Conservation (phyloP, 2,113 vertebrate species). For the Rutilus rutilus region DNA sequence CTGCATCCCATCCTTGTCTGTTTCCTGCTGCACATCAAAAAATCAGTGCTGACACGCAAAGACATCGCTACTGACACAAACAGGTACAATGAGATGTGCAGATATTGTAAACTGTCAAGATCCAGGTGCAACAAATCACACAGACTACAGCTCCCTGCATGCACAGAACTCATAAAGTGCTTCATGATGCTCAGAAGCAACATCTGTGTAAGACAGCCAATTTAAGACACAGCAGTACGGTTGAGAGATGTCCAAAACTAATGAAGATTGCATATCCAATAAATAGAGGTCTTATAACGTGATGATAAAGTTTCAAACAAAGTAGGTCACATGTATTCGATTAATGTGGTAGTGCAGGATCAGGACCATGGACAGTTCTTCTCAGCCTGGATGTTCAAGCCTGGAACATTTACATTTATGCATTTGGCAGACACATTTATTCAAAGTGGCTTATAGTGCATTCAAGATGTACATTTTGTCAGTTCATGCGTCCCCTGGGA, state of each 20-base stretch:
- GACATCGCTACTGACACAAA: background rate
- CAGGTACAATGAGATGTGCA: conserved; percentile 16
- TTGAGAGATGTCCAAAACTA: conserved; percentile 10
- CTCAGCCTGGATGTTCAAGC: background rate
- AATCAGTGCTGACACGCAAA: conserved; percentile 14
- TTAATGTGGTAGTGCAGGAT: background rate
- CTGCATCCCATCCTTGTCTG: conserved; percentile 17
- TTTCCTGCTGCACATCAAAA: conserved; percentile 24
- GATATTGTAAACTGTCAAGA: conserved; percentile 41
- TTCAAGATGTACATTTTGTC: background rate
- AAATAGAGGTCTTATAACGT: background rate
- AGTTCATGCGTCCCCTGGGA: background rate
- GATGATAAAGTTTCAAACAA: conserved; percentile 12
- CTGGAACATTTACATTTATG: background rate
- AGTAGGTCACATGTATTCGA: conserved; percentile 17
- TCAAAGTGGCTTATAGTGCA: background rate
- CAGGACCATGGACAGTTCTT: conserved; percentile 28
- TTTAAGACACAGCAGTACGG: conserved; percentile 28
- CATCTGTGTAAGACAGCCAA: conserved; percentile 30
- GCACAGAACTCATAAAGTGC: conserved; percentile 22
- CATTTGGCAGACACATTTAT: background rate
- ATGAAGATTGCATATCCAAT: conserved; percentile 32
- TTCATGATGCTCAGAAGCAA: conserved; percentile 24
- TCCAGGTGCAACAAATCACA: conserved; percentile 35
- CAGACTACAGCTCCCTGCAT: conserved; percentile 17